phyloP scores from a whole-genome alignment of 2,797 vertebrate species.

The Pterois miles region DNA sequence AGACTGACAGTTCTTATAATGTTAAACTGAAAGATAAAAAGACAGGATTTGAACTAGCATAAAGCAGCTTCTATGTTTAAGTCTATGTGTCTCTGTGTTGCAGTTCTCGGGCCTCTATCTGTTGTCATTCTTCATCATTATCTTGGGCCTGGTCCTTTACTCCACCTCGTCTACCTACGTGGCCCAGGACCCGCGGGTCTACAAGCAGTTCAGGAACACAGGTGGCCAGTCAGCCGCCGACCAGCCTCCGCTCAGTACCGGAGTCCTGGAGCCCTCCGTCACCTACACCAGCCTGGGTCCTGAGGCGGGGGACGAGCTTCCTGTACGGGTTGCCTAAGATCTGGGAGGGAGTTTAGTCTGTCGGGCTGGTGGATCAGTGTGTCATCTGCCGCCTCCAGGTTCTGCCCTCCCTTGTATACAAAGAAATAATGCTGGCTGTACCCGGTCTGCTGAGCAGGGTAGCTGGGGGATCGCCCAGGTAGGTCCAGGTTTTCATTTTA shows the following conservation, averaged over 20 bases:
- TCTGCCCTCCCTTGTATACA: conserved; percentile 10
- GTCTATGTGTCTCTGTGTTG: conserved; percentile 49
- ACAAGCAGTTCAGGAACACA: conserved; percentile 95
- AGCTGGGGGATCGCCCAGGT: conserved; percentile 22
- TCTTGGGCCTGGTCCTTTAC: conserved; percentile 92
- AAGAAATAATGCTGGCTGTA: conserved; percentile 2
- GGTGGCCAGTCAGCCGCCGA: conserved; percentile 82
- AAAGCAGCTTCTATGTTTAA: not conserved
- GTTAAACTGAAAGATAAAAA: too few relatives aligned
- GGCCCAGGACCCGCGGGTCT: conserved; percentile 94
- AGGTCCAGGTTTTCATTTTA: conserved; percentile 26
- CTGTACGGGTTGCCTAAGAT: conserved; percentile 86
- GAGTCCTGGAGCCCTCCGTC: conserved; percentile 88
- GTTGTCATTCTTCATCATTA: conserved; percentile 91
- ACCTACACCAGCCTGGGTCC: conserved; percentile 93
- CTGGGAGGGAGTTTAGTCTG: not conserved
- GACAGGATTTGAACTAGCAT: not conserved
- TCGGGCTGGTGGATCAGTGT: not conserved
- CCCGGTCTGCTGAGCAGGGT: conserved; percentile 1
- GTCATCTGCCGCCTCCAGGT: not conserved
- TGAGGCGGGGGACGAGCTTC: conserved; percentile 90
- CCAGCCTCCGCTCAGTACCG: conserved; percentile 78
- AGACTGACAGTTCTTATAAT: not conserved
- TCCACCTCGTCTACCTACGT: conserved; percentile 92
- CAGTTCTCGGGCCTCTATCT: conserved; percentile 97